Evolutionary conservation across 2,113 vertebrate genomes (phyloP), one percentile per base, ranked within the genome.

Genomic region (Dasypus novemcinctus): DNA sequence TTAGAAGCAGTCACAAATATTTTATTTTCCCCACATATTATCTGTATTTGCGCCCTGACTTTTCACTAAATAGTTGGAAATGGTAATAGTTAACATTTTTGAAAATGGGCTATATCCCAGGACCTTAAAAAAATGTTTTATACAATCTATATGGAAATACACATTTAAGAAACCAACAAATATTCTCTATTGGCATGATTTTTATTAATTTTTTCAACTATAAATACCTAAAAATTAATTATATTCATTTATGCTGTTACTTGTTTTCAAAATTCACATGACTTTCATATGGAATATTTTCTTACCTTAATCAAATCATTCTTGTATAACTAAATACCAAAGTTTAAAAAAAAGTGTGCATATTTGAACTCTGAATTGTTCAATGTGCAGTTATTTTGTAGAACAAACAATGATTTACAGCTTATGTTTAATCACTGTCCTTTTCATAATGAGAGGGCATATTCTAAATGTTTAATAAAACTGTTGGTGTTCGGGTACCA

Each of bases 381-480:
- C 21, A 96, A 90, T 66, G 46, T 85, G 75, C 20, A 82, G 0
- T 85, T 78, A 96, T 94, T 97, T 97, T 87, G 33, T 64, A 97
- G 49, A 75, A 54, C 74, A 96, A 84, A 64, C 9, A 96, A 12
- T 68, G 96, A 97, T 96, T 96, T 97, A 86, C 94, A 93, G 97
- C 87, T 97, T 97, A 79, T 63, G 81, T 96, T 98, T 97, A 43
- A 97, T 96, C 68, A 21, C 14, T 90, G 14, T 66, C 63, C 84
- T 98, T 97, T 96, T 83, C 97, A 94, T 96, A 97, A 97, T 98
- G 95, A 97, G 95, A 18, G 75, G 96, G 72, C 97, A 95, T 97
- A 97, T 84, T 98, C 94, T 80, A 96, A 96, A 94, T 92, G 33
- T 91, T 98, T 98, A 97, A 97, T 98, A 97, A 97, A 87, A 97